Percentiles rank a stretch among this genome's conserved stretches.
Evolutionary conservation across 2,888 invertebrate species (phyloP).

Genomic region (Emmelina monodactyla): DNA sequence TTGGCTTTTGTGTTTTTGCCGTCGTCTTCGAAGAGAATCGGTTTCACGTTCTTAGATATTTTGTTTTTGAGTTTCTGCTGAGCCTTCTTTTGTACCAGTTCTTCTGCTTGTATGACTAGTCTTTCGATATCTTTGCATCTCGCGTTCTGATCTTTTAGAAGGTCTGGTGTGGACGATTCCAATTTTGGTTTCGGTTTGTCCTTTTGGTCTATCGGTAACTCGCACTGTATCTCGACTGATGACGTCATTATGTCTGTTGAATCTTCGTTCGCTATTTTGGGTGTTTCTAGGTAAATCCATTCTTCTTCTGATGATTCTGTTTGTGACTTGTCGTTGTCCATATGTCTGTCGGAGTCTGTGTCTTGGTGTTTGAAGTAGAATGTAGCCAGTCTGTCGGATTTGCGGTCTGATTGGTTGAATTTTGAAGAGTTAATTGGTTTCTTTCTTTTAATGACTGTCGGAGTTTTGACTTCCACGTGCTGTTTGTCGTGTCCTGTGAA

Average conservation of each 20-base stretch:
- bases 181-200: slow-evolving; percentile 40
- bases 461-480: too few relatives aligned
- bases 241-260: slow-evolving; percentile 61
- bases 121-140: slow-evolving; percentile 74
- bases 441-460: slow-evolving; percentile 57
- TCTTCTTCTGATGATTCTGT: slow-evolving; percentile 62
- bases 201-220: slow-evolving; percentile 41
- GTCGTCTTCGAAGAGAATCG: slow-evolving; percentile 60
- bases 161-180: slow-evolving; percentile 50
- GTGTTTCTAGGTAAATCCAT: slow-evolving; percentile 71
- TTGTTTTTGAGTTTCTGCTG: slow-evolving; percentile 52
- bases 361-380: slow-evolving; percentile 89
- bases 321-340: slow-evolving; percentile 56
- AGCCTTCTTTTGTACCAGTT: slow-evolving; percentile 72
- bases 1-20: slow-evolving; percentile 62
- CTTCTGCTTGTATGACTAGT: slow-evolving; percentile 82
- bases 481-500: background rate
- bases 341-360: slow-evolving; percentile 82
- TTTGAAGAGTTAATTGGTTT: slow-evolving; percentile 66
- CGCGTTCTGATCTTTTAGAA: slow-evolving; percentile 51
- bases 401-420: slow-evolving; percentile 76
- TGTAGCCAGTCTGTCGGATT: slow-evolving; percentile 82
- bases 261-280: slow-evolving; percentile 49
- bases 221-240: slow-evolving; percentile 56
- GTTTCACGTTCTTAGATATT: slow-evolving; percentile 54